Evolutionary conservation across 35 echinoderm and acorn worm species (phyloP).

Genomic region (Antedon bifida): DNA sequence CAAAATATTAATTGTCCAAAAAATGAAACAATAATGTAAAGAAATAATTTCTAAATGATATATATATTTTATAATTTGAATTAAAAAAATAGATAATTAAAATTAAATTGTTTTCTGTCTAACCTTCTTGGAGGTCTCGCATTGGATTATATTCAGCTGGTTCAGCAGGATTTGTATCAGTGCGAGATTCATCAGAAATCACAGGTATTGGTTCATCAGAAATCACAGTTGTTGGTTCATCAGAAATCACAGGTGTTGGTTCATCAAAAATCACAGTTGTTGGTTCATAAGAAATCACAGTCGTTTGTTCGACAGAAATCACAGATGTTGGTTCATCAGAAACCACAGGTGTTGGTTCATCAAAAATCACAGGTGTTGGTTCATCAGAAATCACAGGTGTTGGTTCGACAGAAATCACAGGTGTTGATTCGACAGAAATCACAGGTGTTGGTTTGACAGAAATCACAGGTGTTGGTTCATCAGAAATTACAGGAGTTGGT

Average conservation of each 20-base stretch:
- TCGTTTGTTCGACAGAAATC: too few species aligned
- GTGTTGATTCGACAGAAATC: background rate
- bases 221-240: background rate
- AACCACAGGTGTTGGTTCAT: too few species aligned
- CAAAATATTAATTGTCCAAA: too few species aligned
- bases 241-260: background rate
- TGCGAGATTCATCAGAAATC: background rate
- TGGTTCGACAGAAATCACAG: background rate
- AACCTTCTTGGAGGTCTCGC: background rate
- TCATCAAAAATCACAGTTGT: too few species aligned
- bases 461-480: too few species aligned
- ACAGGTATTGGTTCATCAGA: background rate
- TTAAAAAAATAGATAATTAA: too few species aligned
- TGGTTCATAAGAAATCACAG: too few species aligned
- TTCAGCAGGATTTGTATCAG: background rate
- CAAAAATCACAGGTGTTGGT: background rate
- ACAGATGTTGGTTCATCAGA: too few species aligned
- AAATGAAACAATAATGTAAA: too few species aligned
- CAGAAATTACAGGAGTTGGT: background rate
- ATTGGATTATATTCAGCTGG: background rate
- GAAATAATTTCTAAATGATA: too few species aligned
- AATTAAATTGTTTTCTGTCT: too few species aligned
- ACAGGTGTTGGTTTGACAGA: background rate
- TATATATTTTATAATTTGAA: too few species aligned
- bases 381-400: background rate